Evolutionary conservation across 2,888 invertebrate species (phyloP).

Genomic region (Lomographa bimaculata): DNA sequence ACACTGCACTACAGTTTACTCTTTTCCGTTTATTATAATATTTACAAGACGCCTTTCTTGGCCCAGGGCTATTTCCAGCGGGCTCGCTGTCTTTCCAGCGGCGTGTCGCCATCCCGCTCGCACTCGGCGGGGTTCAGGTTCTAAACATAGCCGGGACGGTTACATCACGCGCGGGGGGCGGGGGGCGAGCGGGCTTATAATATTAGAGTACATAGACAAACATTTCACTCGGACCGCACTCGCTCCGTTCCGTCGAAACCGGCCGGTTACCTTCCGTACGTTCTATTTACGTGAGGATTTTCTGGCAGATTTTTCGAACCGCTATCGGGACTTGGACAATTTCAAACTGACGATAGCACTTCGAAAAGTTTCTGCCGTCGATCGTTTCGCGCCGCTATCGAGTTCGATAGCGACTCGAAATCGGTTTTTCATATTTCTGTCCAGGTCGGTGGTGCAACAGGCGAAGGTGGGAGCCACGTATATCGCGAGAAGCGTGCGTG

Average conservation of each 20-base stretch:
- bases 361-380: constrained; percentile 4
- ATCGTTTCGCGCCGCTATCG: neutral
- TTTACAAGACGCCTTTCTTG: constrained; percentile 85
- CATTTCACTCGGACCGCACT: constrained; percentile 78
- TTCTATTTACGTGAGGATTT: constrained; percentile 43
- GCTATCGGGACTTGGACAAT: constrained; percentile 11
- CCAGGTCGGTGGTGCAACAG: constrained; percentile 72
- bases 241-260: constrained; percentile 67
- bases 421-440: constrained; percentile 22
- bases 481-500: constrained; percentile 85
- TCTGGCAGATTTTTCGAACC: constrained; percentile 35
- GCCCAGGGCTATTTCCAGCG: constrained; percentile 84
- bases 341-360: constrained; percentile 1
- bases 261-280: constrained; percentile 69
- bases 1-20: constrained; percentile 79
- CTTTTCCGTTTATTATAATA: constrained; percentile 82
- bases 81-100: constrained; percentile 66
- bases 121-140: constrained; percentile 39
- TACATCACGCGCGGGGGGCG: constrained; percentile 80
- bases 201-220: constrained; percentile 81
- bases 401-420: constrained; percentile 7
- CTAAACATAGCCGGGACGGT: constrained; percentile 77
- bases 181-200: constrained; percentile 79
- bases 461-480: constrained; percentile 82
- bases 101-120: constrained; percentile 56